Evolutionary conservation across 2,888 invertebrate genomes (phyloP).

Genomic region (Oscheius sp.): DNA sequence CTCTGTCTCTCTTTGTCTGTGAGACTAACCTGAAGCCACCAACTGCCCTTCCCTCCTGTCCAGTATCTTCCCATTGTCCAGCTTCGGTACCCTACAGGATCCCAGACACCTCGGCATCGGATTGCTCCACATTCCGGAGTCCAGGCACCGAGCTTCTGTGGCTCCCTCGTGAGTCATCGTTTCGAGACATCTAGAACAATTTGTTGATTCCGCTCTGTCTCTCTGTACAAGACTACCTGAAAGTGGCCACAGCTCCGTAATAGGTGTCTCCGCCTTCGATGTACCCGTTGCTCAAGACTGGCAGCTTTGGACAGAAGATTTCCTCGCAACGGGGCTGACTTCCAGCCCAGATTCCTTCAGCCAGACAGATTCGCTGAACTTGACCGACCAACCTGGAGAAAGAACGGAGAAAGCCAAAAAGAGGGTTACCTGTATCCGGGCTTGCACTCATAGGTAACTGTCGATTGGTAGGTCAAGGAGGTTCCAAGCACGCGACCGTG

Average conservation of each 20-base stretch:
- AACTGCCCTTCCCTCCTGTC: slow-evolving; percentile 70
- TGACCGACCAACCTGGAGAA: slow-evolving; percentile 87
- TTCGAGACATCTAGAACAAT: slow-evolving; percentile 87
- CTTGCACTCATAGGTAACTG: slow-evolving; percentile 94
- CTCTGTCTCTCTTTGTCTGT: neutral
- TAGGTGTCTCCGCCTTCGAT: slow-evolving; percentile 83
- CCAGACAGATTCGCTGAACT: slow-evolving; percentile 89
- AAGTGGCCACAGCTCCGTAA: slow-evolving; percentile 80
- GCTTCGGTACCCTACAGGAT: slow-evolving; percentile 81
- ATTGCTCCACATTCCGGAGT: slow-evolving; percentile 93
- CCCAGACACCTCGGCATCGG: slow-evolving; percentile 90
- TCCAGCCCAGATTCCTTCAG: slow-evolving; percentile 94
- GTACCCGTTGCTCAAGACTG: slow-evolving; percentile 94
- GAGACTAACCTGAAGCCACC: slow-evolving; percentile 77
- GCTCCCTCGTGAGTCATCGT: slow-evolving; percentile 75
- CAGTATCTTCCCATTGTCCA: slow-evolving; percentile 71
- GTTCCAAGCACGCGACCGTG: slow-evolving; percentile 93
- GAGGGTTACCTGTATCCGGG: slow-evolving; percentile 72
- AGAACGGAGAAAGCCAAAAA: neutral
- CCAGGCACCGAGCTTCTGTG: slow-evolving; percentile 83
- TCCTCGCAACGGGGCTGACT: slow-evolving; percentile 92
- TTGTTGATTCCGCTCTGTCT: neutral
- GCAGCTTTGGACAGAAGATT: slow-evolving; percentile 95
- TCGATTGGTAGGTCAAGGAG: slow-evolving; percentile 92
- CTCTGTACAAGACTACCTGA: slow-evolving; percentile 67